Base-by-base conservation (phyloP, 2,888 invertebrate genomes). In the Chymomyza procnemis region DNA sequence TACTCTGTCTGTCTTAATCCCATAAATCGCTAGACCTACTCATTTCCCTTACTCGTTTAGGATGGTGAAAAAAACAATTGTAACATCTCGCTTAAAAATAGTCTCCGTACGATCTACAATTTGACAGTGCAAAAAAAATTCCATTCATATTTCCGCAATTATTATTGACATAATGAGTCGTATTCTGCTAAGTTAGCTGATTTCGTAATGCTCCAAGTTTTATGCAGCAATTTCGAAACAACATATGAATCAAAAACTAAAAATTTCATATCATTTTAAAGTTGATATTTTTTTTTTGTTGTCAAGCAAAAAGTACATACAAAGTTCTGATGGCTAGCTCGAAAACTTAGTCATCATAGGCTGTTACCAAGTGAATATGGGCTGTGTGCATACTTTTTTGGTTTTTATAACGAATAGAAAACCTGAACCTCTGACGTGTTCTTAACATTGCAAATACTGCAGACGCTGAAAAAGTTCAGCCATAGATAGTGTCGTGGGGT, bases 371-470 rank as follows among this genome's bases (percentile, higher is more conserved):
- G 34, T 12, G 34, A 41, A 41, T 12, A 41, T 8, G 8, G 4
- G 4, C 2, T 22, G 22, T 22, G 4, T 22, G 22, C 4, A 22
- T 26, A 2, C 1, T 41, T 34, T 41, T 41, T 41, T 26, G 8
- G 26, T 26, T 26, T 41, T 41, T 41, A 41, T 12, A 2, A 12
- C 3, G 34, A 41, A 41, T 41, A 41, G 0, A 12, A 41, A 41
- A 41, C 12, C 2, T 41, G 9, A 8, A 3, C 41, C 21, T 56
- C 6, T 58, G 50, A 69, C 66, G 67, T 67, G 62, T 47, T 48
- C 41, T 55, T 50, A 48, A 64, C 26, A 46, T 59, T 55, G 57
- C 34, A 41, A 71, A 74, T 74, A 12, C 64, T 71, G 62, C 64
- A 58, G 12, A 41, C 34, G 12, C 12, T 12, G 2, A 41, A 14